Percentiles rank a stretch among this genome's conserved stretches.
phyloP scores from a whole-genome alignment of 2,113 vertebrate species.

The Vireo altiloquus region DNA sequence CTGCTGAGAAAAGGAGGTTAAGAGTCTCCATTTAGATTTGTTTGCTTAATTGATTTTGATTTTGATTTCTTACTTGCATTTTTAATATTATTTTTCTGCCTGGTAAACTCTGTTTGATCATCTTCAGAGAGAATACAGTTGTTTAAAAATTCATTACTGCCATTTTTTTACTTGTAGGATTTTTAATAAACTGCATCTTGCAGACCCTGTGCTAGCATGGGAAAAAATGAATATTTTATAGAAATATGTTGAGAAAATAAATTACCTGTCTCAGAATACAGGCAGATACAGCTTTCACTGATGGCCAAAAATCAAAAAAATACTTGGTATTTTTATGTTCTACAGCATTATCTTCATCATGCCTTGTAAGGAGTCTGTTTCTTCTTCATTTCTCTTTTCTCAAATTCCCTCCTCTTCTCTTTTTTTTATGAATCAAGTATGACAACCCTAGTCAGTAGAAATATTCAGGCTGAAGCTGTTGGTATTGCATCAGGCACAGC shows the following conservation, averaged over 20 bases:
- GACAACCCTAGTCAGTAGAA: background rate
- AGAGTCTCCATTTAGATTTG: background rate
- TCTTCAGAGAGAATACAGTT: background rate
- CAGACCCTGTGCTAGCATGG: background rate
- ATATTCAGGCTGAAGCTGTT: background rate
- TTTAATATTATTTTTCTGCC: background rate
- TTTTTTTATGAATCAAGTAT: background rate
- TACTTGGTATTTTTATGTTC: background rate
- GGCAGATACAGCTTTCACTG: background rate
- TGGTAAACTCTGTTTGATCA: background rate
- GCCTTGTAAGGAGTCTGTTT: rapidly evolving
- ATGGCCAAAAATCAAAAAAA: background rate
- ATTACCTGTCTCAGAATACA: background rate
- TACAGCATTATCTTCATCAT: background rate
- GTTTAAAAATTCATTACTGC: background rate
- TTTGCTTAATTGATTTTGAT: background rate
- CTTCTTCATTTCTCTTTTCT: background rate
- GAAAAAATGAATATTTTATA: background rate
- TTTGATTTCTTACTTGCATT: background rate
- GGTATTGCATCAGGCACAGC: background rate
- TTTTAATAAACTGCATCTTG: background rate
- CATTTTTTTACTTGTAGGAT: background rate
- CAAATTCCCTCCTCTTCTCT: background rate
- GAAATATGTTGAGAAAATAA: background rate
- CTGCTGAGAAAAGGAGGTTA: background rate